phyloP scores from a whole-genome alignment of 2,888 invertebrate species.

The Labia minor region DNA sequence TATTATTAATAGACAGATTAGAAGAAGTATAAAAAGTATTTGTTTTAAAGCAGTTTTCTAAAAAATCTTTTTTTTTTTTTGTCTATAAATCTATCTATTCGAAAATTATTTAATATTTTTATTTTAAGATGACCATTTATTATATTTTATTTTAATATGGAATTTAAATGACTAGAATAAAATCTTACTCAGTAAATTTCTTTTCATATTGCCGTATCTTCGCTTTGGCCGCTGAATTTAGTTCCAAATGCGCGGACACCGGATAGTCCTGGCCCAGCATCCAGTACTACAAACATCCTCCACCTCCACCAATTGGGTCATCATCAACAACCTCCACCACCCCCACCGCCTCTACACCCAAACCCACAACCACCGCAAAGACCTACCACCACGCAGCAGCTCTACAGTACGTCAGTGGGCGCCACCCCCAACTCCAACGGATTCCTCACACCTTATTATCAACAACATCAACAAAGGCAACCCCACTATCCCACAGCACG shows the following conservation, averaged over 20 bases:
- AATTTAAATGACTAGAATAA: too few species aligned
- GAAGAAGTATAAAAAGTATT: too few species aligned
- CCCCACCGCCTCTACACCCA: constrained; percentile 29
- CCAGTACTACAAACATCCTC: constrained; percentile 23
- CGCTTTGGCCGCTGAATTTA: constrained; percentile 18
- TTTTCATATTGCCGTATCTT: background rate
- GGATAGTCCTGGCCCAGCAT: constrained; percentile 38
- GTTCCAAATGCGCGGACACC: constrained; percentile 32
- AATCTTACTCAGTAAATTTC: too few species aligned
- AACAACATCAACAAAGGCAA: constrained; percentile 27
- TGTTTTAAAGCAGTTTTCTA: too few species aligned
- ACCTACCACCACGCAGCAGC: constrained; percentile 25
- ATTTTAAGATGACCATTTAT: too few species aligned
- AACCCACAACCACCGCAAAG: constrained; percentile 28
- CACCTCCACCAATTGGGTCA: constrained; percentile 47
- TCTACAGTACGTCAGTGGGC: background rate
- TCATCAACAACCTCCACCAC: constrained; percentile 52
- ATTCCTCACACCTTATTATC: constrained; percentile 36
- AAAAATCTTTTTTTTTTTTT: too few species aligned
- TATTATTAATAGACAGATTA: too few species aligned
- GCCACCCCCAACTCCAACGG: constrained; percentile 26
- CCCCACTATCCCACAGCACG: background rate
- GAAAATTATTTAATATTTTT: too few species aligned
- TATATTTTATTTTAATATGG: too few species aligned
- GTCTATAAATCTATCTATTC: too few species aligned